phyloP scores from a whole-genome alignment of 1,140 invertebrate genomes.

The Anthonomus grandis region DNA sequence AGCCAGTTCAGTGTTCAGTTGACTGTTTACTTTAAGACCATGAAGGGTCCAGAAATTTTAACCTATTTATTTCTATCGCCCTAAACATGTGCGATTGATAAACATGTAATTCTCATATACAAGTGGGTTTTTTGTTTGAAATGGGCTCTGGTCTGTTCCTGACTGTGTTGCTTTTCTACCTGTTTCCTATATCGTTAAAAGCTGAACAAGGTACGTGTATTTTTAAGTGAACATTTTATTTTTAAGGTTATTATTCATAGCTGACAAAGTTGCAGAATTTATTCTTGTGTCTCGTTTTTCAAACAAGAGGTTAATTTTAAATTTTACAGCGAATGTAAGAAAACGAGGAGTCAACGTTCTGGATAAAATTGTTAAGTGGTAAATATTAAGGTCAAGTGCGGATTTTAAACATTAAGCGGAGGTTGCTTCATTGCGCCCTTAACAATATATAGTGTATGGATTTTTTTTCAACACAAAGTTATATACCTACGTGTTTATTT shows the following conservation, averaged over 20 bases:
- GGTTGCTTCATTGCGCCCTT: too few species aligned
- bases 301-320: too few species aligned
- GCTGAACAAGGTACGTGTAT: slow-evolving; percentile 21
- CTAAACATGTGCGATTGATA: slow-evolving; percentile 13
- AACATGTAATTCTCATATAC: slow-evolving; percentile 1
- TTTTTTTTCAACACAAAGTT: too few species aligned
- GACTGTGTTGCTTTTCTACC: slow-evolving; percentile 2
- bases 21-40: slow-evolving; percentile 9
- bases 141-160: slow-evolving; percentile 16
- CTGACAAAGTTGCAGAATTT: slow-evolving; percentile 7
- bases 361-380: not conserved
- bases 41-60: slow-evolving; percentile 20
- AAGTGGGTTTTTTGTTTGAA: not conserved
- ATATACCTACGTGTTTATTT: too few species aligned
- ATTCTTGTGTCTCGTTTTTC: not conserved
- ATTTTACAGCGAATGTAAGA: too few species aligned
- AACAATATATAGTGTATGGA: too few species aligned
- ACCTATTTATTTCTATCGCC: slow-evolving; percentile 13
- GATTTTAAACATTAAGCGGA: not conserved
- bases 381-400: not conserved
- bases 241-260: slow-evolving; percentile 12
- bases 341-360: not conserved
- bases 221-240: slow-evolving; percentile 16
- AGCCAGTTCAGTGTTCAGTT: slow-evolving; percentile 23
- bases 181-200: slow-evolving; percentile 14